These are phyloP conservation scores for Diachasmimorpha longicaudata DNA, from an alignment of 1,140 invertebrate species.

Conservation along the genomic window DNA sequence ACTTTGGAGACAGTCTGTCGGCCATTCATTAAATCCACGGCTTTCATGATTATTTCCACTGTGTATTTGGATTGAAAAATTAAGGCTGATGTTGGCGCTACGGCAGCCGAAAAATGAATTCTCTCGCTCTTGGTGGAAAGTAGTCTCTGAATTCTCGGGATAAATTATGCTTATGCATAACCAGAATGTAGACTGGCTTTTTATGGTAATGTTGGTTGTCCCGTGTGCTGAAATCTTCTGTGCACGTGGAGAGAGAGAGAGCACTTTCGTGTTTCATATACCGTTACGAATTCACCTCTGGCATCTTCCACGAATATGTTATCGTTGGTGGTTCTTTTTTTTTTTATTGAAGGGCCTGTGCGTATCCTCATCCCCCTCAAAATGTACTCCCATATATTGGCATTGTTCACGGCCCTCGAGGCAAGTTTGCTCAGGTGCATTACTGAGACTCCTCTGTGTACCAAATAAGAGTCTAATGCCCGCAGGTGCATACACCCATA, in stretches of 20 bases:
- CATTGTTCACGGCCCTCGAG: neutral
- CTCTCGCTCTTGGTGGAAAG: neutral
- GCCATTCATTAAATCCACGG: neutral
- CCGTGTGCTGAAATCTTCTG: constrained; percentile 54
- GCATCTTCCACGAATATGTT: constrained; percentile 47
- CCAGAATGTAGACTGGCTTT: constrained; percentile 43
- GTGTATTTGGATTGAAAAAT: neutral
- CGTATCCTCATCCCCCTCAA: neutral
- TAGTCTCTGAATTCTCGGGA: constrained; percentile 25
- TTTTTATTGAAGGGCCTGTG: constrained; percentile 43
- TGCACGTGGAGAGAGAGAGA: constrained; percentile 33
- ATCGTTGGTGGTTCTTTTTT: constrained; percentile 46
- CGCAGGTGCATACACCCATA: neutral
- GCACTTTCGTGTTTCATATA: constrained; percentile 39
- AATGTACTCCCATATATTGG: constrained; percentile 14
- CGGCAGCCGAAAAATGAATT: neutral
- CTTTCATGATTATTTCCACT: neutral
- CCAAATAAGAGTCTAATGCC: neutral
- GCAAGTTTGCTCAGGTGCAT: neutral
- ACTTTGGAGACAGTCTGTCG: neutral
- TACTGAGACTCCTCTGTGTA: neutral
- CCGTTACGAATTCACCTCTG: constrained; percentile 25
- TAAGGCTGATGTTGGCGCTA: constrained; percentile 35
- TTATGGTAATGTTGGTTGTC: constrained; percentile 60
- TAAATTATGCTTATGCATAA: constrained; percentile 62